Evolutionary conservation across 2,888 invertebrate genomes (phyloP).

Genomic region (Callinectes sapidus): DNA sequence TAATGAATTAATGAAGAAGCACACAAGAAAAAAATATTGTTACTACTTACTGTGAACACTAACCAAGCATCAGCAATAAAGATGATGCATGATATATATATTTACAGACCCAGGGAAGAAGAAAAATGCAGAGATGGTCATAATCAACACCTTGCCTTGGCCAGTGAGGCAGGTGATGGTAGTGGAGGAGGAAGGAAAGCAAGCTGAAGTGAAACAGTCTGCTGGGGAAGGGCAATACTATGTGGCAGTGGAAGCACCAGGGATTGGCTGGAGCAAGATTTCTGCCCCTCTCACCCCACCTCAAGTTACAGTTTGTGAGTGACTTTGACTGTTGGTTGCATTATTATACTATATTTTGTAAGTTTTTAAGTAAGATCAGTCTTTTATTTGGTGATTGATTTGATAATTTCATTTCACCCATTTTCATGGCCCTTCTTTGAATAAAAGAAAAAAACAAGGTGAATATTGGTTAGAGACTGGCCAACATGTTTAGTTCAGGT

Average conservation of each 20-base stretch:
- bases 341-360: too few species aligned
- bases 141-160: slow-evolving; percentile 71
- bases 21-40: background rate
- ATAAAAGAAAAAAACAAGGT: too few species aligned
- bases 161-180: slow-evolving; percentile 59
- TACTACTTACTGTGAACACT: too few species aligned
- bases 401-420: too few species aligned
- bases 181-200: slow-evolving; percentile 35
- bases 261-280: slow-evolving; percentile 48
- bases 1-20: background rate
- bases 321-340: background rate
- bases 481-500: too few species aligned
- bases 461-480: too few species aligned
- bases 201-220: background rate
- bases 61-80: background rate
- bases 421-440: too few species aligned
- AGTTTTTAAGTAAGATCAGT: too few species aligned
- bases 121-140: slow-evolving; percentile 18
- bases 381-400: too few species aligned
- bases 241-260: slow-evolving; percentile 46
- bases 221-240: slow-evolving; percentile 31
- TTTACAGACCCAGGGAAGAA: slow-evolving; percentile 19
- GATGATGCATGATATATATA: background rate
- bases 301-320: slow-evolving; percentile 58
- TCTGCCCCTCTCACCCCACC: slow-evolving; percentile 36